Evolutionary conservation across 2,113 vertebrate species (phyloP), one percentile per base, ranked within the genome.

Genomic region (Tachuris rubrigastra): DNA sequence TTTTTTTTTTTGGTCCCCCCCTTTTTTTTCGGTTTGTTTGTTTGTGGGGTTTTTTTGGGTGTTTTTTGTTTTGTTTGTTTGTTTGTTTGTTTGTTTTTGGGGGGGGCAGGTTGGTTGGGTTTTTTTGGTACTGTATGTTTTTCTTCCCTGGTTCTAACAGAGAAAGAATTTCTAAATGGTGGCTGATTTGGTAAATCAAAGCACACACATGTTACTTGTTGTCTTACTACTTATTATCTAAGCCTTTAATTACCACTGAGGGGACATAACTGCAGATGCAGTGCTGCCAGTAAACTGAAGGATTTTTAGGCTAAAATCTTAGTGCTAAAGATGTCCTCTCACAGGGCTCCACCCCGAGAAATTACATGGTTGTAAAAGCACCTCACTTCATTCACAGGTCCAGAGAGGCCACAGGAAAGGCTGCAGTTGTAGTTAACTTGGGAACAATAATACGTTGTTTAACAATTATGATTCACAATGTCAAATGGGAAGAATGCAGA

Each of bases 241-340:
- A 77, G 24, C 47, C 86, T 77, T 69, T 83, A 91, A 93, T 90
- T 86, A 82, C 67, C 46, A 80, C 67, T 42, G 22, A 87, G 44
- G 35, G 63, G 67, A 80, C 53, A 69, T 78, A 90, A 85, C 31
- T 80, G 71, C 31, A 35, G 82, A 78, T 63, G 50, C 23, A 82
- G 35, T 3, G 1, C 62, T 53, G 85, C 53, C 55, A 83, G 53
- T 92, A 88, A 93, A 92, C 74, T 76, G 58, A 46, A 88, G 85
- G 55, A 93, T 85, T 91, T 92, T 83, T 13, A 93, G 63, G 31
- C 69, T 93, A 68, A 81, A 88, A 53, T 91, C 63, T 73, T 88
- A 37, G 31, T 73, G 53, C 62, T 79, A 89, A 90, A 94, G 74
- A 52, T 0, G 0, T 56, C 35, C 72, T 22, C 85, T 68, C 65